phyloP scores from a whole-genome alignment of 2,113 vertebrate species.

The Ptilorrhoa leucosticta region DNA sequence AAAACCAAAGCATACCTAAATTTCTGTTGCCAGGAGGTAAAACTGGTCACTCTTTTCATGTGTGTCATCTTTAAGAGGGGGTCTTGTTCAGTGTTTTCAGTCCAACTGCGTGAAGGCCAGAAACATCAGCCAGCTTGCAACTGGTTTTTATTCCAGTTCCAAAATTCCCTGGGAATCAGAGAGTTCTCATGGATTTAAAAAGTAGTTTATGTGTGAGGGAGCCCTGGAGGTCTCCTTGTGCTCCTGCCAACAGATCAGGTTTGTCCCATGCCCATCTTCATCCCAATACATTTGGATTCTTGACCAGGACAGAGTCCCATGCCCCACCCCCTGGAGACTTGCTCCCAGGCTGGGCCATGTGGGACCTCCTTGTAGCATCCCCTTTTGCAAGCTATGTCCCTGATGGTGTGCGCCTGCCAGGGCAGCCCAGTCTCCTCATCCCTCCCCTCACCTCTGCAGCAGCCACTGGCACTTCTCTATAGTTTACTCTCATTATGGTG shows the following conservation, averaged over 20 bases:
- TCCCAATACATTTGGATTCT: neutral
- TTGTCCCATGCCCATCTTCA: neutral
- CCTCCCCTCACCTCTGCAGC: neutral
- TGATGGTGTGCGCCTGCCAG: fast-evolving
- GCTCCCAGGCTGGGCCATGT: neutral
- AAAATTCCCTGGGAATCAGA: neutral
- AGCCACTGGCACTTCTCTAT: neutral
- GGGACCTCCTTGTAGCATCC: neutral
- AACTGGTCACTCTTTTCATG: neutral
- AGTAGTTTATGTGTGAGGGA: neutral
- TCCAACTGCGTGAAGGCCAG: neutral
- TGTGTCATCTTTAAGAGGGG: neutral
- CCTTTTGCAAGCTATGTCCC: neutral
- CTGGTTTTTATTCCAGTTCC: neutral
- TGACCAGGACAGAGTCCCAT: neutral
- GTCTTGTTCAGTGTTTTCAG: neutral
- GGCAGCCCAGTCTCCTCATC: neutral
- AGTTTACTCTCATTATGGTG: neutral
- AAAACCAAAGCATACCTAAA: neutral
- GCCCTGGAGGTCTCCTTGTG: neutral
- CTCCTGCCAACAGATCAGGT: neutral
- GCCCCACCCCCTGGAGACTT: fast-evolving
- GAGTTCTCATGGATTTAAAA: neutral
- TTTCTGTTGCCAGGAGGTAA: neutral
- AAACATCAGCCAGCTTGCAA: neutral